phyloP scores from a whole-genome alignment of 2,797 vertebrate genomes.

The Micrastur ruficollis region DNA sequence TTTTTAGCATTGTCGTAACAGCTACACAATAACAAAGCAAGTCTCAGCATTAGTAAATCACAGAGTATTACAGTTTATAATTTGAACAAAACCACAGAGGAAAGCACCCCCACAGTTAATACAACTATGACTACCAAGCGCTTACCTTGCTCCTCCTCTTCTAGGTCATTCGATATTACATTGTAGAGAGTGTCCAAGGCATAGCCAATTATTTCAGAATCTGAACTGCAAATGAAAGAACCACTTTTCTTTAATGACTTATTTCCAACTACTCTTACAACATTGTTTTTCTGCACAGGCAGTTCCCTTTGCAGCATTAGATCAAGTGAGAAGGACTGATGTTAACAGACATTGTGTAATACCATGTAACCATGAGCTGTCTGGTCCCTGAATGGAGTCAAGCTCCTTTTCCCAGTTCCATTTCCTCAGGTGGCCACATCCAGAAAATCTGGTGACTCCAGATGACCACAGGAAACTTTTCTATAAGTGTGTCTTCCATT shows the following conservation, averaged over 20 bases:
- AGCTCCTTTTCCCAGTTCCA: background rate
- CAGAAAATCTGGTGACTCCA: background rate
- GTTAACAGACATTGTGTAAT: background rate
- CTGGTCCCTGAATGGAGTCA: background rate
- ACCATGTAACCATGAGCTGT: accelerated
- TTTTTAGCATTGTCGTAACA: background rate
- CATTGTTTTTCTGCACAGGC: background rate
- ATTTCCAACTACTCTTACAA: background rate
- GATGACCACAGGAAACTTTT: background rate
- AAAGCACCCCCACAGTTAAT: background rate
- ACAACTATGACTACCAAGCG: background rate
- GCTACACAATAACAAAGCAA: background rate
- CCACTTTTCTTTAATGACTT: constrained; percentile 46
- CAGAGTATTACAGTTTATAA: background rate
- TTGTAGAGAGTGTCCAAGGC: constrained; percentile 98
- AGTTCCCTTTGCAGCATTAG: background rate
- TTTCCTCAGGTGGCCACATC: background rate
- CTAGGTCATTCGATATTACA: constrained; percentile 93
- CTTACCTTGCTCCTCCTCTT: constrained; percentile 93
- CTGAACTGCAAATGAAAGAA: constrained; percentile 84
- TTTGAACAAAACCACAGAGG: background rate
- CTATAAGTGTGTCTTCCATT: accelerated
- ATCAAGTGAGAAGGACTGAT: background rate
- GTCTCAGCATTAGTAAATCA: background rate
- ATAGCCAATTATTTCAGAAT: constrained; percentile 98